These are phyloP conservation scores for Pluvialis apricaria DNA, from an alignment of 2,113 vertebrate species.

Conservation along the genomic window DNA sequence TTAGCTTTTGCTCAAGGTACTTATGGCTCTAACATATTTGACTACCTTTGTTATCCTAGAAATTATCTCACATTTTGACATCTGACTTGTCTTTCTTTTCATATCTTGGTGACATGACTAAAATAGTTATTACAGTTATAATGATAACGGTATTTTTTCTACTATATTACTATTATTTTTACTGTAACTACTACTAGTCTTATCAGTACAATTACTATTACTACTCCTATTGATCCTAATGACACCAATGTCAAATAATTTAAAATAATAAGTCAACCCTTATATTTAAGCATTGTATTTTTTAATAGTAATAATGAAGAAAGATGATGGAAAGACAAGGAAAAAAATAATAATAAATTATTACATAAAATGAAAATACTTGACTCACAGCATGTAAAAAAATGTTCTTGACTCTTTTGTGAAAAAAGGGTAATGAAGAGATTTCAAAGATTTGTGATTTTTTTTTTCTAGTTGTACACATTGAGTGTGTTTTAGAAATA, in stretches of 20 bases:
- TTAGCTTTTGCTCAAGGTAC: not conserved
- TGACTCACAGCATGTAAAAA: not conserved
- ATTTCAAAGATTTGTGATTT: not conserved
- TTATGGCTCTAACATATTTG: not conserved
- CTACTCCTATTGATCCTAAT: not conserved
- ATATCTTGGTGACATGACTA: not conserved
- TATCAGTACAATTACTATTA: not conserved
- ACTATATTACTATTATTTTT: not conserved
- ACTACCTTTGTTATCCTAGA: not conserved
- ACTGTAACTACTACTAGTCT: not conserved
- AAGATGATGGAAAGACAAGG: not conserved
- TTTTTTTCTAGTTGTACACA: not conserved
- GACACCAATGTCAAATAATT: not conserved
- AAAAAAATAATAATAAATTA: not conserved
- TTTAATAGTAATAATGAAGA: not conserved
- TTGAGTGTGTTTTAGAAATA: not conserved
- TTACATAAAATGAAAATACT: not conserved
- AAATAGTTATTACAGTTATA: not conserved
- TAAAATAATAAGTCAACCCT: not conserved
- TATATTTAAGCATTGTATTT: not conserved
- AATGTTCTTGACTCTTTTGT: not conserved
- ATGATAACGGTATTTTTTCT: not conserved
- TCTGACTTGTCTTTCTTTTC: not conserved
- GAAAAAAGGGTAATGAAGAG: rapidly evolving
- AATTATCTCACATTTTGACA: not conserved